Evolutionary conservation across 2,797 vertebrate genomes (phyloP).

Genomic region (Ptychobarbus kaznakovi): DNA sequence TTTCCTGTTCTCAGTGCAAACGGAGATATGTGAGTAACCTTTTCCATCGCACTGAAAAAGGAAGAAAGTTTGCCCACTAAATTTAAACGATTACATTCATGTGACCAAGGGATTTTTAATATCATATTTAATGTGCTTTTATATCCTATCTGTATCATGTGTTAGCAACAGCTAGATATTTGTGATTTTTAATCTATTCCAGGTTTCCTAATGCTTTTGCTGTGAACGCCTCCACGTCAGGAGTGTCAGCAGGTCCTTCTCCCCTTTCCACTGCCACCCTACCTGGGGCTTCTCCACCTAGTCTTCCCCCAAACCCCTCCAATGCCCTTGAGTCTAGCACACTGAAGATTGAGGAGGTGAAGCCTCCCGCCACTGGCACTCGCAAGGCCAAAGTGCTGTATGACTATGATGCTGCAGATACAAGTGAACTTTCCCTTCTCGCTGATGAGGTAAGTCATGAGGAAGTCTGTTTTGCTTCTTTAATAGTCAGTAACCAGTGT

Average conservation of each 20-base stretch:
- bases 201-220: constrained; percentile 83
- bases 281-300: constrained; percentile 74
- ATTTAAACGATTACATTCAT: background rate
- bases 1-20: constrained; percentile 80
- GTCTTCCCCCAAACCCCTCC: constrained; percentile 35
- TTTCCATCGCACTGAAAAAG: constrained; percentile 14
- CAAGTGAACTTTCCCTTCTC: constrained; percentile 88
- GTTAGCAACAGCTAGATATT: background rate
- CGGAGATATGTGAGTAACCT: constrained; percentile 84
- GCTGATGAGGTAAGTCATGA: constrained; percentile 89
- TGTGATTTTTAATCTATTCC: rapidly evolving
- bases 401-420: constrained; percentile 92
- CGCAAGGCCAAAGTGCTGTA: constrained; percentile 95
- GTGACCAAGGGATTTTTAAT: background rate
- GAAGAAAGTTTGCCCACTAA: background rate
- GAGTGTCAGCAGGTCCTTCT: constrained; percentile 73
- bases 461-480: background rate
- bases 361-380: constrained; percentile 85
- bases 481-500: background rate
- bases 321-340: constrained; percentile 69
- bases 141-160: background rate
- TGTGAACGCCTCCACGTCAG: constrained; percentile 74
- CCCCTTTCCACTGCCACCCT: constrained; percentile 78
- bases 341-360: constrained; percentile 82
- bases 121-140: background rate